Conservation (phyloP, 92 coral and sea anemone genomes). For the Hydrozoanthus gracilis region DNA sequence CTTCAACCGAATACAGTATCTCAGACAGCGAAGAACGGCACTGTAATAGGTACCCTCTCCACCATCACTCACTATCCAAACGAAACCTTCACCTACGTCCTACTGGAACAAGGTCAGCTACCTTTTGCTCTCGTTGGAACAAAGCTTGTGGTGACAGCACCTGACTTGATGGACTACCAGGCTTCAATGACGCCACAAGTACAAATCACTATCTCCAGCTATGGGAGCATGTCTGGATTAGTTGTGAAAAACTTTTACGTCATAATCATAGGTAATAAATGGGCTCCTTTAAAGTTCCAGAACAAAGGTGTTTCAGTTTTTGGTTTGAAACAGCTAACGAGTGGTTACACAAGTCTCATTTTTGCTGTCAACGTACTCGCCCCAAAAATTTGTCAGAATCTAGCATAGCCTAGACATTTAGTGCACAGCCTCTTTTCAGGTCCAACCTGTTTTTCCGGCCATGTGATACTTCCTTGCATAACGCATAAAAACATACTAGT, state of each 20-base stretch:
- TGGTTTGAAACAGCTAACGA: too few relatives aligned
- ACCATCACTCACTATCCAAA: slow-evolving; percentile 56
- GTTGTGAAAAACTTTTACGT: slow-evolving; percentile 57
- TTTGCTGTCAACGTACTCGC: too few relatives aligned
- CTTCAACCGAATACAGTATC: slow-evolving; percentile 71
- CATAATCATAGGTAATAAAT: slow-evolving; percentile 54
- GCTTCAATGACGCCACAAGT: slow-evolving; percentile 51
- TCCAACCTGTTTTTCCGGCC: too few relatives aligned
- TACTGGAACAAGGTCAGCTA: slow-evolving; percentile 48
- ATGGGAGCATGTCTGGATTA: slow-evolving; percentile 50
- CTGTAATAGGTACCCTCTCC: slow-evolving; percentile 59
- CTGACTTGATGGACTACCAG: slow-evolving; percentile 49
- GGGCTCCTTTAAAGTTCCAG: not conserved
- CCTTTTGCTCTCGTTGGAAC: slow-evolving; percentile 70
- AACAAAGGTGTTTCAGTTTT: too few relatives aligned
- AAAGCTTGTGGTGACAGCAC: slow-evolving; percentile 53
- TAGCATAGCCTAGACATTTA: too few relatives aligned
- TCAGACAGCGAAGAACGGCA: slow-evolving; percentile 60
- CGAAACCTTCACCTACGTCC: slow-evolving; percentile 65
- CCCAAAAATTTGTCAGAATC: too few relatives aligned
- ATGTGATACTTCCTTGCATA: too few relatives aligned
- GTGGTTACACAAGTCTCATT: too few relatives aligned
- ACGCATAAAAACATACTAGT: too few relatives aligned
- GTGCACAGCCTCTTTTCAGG: too few relatives aligned
- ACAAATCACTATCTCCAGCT: slow-evolving; percentile 56